Evolutionary conservation across 2,113 vertebrate species (phyloP).

Genomic region (Myiozetetes cayanensis): DNA sequence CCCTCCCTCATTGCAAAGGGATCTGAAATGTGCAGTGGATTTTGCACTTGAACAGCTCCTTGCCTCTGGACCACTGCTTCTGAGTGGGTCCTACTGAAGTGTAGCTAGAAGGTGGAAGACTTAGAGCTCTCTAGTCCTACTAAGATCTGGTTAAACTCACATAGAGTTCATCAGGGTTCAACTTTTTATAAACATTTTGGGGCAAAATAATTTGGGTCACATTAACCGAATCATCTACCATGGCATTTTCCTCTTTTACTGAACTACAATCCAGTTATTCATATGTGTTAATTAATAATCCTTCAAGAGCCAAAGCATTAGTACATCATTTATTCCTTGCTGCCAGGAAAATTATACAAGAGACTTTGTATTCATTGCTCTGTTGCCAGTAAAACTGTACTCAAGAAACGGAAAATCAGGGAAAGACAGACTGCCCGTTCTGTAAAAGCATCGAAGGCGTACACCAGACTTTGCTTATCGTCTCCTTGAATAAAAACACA

Average conservation of each 20-base stretch:
- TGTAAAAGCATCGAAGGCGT: not conserved
- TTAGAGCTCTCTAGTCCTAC: not conserved
- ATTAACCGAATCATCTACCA: not conserved
- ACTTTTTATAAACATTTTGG: not conserved
- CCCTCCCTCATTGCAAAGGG: not conserved
- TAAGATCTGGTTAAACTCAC: not conserved
- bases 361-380: conserved; percentile 12
- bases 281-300: conserved; percentile 43
- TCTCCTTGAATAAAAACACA: not conserved
- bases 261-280: conserved; percentile 40
- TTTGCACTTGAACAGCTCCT: not conserved
- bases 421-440: not conserved
- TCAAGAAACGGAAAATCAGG: not conserved
- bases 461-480: not conserved
- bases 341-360: conserved; percentile 45
- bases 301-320: conserved; percentile 19
- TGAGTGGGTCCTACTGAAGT: not conserved
- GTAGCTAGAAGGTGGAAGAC: not conserved
- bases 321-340: conserved; percentile 8
- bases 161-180: not conserved
- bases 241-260: not conserved
- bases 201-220: not conserved
- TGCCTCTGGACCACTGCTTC: not conserved
- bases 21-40: not conserved
- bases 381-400: conserved; percentile 15